These are phyloP conservation scores for Eupithecia pulchellata DNA, from an alignment of 2,888 invertebrate species.

Conservation along the genomic window DNA sequence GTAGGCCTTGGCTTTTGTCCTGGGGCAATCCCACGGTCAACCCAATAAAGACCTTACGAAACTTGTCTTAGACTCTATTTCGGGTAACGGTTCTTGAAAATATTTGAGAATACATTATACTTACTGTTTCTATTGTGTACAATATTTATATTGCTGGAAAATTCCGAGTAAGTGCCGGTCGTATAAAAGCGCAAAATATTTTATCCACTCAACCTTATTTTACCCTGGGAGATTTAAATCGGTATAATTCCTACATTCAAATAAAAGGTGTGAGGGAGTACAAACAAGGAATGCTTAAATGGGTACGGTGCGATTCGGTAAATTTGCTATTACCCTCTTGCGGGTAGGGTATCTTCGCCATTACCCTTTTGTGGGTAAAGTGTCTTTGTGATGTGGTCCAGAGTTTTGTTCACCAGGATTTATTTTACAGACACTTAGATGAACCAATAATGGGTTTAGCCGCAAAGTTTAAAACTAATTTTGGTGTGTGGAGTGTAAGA, in stretches of 20 bases:
- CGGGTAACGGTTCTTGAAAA: too few relatives aligned
- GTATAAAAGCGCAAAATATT: background rate
- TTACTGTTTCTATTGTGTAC: too few relatives aligned
- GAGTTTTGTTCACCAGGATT: conserved; percentile 14
- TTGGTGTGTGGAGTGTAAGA: background rate
- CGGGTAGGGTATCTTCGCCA: conserved; percentile 47
- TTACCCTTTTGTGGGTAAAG: conserved; percentile 50
- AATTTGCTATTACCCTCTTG: conserved; percentile 54
- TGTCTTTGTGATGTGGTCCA: conserved; percentile 47
- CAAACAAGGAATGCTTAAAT: conserved; percentile 46
- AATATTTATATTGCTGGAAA: background rate
- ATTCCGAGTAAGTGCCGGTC: background rate
- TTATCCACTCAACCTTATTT: background rate
- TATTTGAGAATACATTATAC: too few relatives aligned
- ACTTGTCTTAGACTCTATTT: too few relatives aligned
- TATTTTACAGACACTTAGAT: conserved; percentile 3
- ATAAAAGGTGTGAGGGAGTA: conserved; percentile 44
- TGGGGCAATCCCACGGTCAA: too few relatives aligned
- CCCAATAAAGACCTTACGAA: too few relatives aligned
- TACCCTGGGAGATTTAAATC: conserved; percentile 4
- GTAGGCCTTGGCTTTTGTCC: too few relatives aligned
- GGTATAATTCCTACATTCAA: conserved; percentile 30
- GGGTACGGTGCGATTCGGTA: conserved; percentile 39
- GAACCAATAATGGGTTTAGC: background rate
- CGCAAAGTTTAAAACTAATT: background rate